A percentile compares a stretch with the other conserved stretches of the same genome.
Conservation (phyloP, 2,113 vertebrate genomes). For the Corythornis cristatus region DNA sequence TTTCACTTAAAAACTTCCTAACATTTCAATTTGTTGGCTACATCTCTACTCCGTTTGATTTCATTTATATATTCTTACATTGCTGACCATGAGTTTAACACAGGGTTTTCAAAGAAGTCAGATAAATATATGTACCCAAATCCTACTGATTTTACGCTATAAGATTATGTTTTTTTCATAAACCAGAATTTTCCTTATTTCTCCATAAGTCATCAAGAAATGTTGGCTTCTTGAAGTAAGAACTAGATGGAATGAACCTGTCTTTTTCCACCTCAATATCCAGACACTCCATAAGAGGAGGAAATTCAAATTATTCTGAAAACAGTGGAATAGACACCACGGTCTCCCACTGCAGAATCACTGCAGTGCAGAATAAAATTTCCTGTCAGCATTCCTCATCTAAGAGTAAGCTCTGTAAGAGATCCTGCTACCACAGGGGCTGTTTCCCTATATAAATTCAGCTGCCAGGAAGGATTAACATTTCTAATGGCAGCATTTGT, state of each 20-base stretch:
- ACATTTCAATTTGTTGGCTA: background rate
- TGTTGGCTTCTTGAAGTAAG: background rate
- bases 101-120: background rate
- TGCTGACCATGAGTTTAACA: background rate
- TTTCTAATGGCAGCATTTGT: constrained; percentile 25
- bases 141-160: background rate
- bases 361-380: background rate
- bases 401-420: background rate
- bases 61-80: background rate
- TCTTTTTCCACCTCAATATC: background rate
- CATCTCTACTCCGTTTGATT: background rate
- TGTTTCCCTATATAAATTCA: constrained; percentile 56
- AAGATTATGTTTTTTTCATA: background rate
- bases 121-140: background rate
- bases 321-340: background rate
- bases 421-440: background rate
- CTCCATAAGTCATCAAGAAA: background rate
- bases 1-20: background rate
- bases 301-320: background rate
- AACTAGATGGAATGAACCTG: background rate
- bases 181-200: background rate
- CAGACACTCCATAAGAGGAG: background rate
- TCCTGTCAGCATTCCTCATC: background rate
- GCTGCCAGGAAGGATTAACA: constrained; percentile 45
- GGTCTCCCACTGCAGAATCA: background rate